Evolutionary conservation across 2,888 invertebrate genomes (phyloP), one percentile per base, ranked within the genome.

Genomic region (Limnephilus lunatus): DNA sequence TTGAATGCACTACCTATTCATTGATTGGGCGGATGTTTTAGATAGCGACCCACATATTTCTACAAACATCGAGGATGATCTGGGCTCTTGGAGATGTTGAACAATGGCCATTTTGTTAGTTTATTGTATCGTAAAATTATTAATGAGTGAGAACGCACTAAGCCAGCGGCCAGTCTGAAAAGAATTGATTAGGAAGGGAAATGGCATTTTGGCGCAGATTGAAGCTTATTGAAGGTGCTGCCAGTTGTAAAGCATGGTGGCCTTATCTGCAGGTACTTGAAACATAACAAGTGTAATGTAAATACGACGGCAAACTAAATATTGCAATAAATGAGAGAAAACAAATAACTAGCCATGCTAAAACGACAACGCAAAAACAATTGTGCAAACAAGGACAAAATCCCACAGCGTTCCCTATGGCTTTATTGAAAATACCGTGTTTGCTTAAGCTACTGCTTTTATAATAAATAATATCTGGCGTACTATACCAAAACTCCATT

Each of bases 211-310:
- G 91, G 89, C 91, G 83, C 86, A 89, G 87, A 92, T 91, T 90
- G 85, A 90, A 90, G 86, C 85, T 80, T 68, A 48, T 85, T 82
- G 53, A 91, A 93, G 91, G 87, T 93, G 93, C 35, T 89, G 91
- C 91, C 93, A 91, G 81, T 83, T 92, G 93, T 88, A 89, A 88
- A 91, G 90, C 90, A 91, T 91, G 53, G 82, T 89, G 89, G 89
- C 85, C 92, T 93, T 93, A 93, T 93, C 93, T 93, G 93, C 89
- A 83, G 81, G 91, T 90, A 93, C 93, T 93, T 90, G 93, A 93
- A 90, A 91, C 92, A 93, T 92, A 92, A 93, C 93, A 93, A 93
- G 93, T 93, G 93, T 90, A 93, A 93, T 93, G 93, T 92, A 93
- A 93, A 93, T 93, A 93, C 92, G 92, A 93, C 91, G 91, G 92